A percentile compares a stretch with the other conserved stretches of the same genome.
Conservation (phyloP, 53 echinoderm and acorn worm genomes). For the Actinopyga echinites region DNA sequence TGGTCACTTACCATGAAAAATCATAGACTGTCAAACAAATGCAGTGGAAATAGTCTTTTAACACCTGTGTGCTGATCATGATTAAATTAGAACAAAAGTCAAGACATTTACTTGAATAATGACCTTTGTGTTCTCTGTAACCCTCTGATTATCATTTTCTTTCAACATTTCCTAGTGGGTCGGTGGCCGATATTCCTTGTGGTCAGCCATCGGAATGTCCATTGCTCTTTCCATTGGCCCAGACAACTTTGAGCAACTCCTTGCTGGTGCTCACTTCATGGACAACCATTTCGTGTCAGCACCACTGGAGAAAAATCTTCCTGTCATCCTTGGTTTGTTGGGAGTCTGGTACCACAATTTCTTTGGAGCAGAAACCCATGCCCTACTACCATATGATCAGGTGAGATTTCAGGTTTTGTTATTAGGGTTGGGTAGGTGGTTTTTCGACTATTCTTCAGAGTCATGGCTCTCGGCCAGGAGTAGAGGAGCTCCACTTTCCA, state of each 20-base stretch:
- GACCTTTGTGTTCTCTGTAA: too few relatives aligned
- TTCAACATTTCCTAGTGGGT: constrained; percentile 73
- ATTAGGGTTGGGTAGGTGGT: not conserved
- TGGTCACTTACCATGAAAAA: too few relatives aligned
- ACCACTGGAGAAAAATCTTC: constrained; percentile 87
- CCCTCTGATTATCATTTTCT: not conserved
- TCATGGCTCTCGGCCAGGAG: too few relatives aligned
- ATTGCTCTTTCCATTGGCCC: constrained; percentile 94
- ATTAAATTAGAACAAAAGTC: too few relatives aligned
- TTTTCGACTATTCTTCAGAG: too few relatives aligned
- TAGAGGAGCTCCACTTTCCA: not conserved
- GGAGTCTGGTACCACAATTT: constrained; percentile 99
- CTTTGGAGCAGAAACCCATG: constrained; percentile 95
- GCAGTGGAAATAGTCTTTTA: too few relatives aligned
- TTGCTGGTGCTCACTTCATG: constrained; percentile 87
- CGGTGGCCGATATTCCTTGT: constrained; percentile 97
- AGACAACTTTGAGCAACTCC: constrained; percentile 89
- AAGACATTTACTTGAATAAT: too few relatives aligned
- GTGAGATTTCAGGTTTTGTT: constrained; percentile 29
- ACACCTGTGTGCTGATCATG: too few relatives aligned
- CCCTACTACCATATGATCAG: constrained; percentile 96
- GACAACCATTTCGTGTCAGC: constrained; percentile 89
- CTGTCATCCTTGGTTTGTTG: constrained; percentile 83
- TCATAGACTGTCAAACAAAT: too few relatives aligned
- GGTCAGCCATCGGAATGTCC: constrained; percentile 98